These are phyloP conservation scores for Huso huso DNA, from an alignment of 2,797 vertebrate genomes.

Conservation along the genomic window DNA sequence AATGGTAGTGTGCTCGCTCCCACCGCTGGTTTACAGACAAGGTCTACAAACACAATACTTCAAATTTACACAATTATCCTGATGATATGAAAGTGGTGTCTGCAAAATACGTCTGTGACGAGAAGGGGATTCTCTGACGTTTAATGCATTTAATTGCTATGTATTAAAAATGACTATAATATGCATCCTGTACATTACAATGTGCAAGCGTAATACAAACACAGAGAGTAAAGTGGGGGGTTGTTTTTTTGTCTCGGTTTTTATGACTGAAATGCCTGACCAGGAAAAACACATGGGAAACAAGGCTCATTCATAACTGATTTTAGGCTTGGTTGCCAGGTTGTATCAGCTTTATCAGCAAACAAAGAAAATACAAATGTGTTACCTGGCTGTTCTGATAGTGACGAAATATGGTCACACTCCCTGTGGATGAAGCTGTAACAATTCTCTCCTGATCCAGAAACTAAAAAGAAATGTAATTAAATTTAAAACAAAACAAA, in stretches of 20 bases:
- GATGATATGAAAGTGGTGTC: no score
- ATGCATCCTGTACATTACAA: no score
- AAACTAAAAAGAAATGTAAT: conserved; percentile 59
- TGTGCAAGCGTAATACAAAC: no score
- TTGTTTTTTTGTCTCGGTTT: no score
- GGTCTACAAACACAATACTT: conserved; percentile 45
- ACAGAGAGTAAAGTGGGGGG: no score
- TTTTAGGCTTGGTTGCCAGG: not conserved
- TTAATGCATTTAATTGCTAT: no score
- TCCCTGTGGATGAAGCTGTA: conserved; percentile 82
- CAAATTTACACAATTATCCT: no score
- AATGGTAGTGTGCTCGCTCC: conserved; percentile 72
- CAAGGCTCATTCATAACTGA: not conserved
- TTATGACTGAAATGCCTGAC: no score
- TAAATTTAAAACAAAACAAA: conserved; percentile 1
- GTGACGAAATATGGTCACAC: conserved; percentile 75
- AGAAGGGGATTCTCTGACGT: no score
- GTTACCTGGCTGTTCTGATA: conserved; percentile 77
- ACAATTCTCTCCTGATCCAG: conserved; percentile 87
- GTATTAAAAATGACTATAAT: no score
- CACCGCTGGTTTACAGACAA: conserved; percentile 72
- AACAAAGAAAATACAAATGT: not conserved
- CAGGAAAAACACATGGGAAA: not conserved
- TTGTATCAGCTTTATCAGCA: not conserved
- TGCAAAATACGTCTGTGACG: no score